Base-by-base conservation (phyloP, 2,113 vertebrate genomes). In the Bubalus kerabau region DNA sequence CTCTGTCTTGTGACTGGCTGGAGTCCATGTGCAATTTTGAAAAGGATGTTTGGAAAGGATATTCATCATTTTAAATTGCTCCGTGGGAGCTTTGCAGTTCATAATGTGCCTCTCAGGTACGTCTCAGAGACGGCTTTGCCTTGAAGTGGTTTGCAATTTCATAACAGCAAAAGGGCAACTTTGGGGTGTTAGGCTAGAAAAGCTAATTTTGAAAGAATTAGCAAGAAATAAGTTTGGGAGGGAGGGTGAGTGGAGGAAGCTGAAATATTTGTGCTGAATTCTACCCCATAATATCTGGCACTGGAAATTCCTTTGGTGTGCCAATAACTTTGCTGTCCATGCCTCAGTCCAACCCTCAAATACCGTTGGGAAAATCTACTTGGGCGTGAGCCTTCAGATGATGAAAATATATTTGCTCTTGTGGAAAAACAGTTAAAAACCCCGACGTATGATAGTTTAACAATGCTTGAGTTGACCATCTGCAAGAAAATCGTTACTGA, bases 41-140 rank as follows among this genome's bases (percentile, higher is more conserved):
- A 97, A 97, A 98, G 96, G 97, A 98, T 97, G 95, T 97, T 97
- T 97, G 97, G 88, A 98, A 98, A 98, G 95, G 96, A 97, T 97
- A 97, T 98, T 98, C 97, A 98, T 98, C 97, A 98, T 98, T 99
- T 98, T 97, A 97, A 98, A 98, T 98, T 98, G 97, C 97, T 98
- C 94, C 95, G 48, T 83, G 97, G 94, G 96, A 98, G 81, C 92
- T 91, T 91, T 15, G 2, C 91, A 95, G 96, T 95, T 97, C 36
- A 8, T 91, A 62, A 97, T 50, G 91, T 93, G 88, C 97, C 97
- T 88, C 1, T 0, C 90, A 97, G 95, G 96, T 93, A 83, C 78
- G 96, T 96, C 95, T 97, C 64, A 50, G 90, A 96, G 92, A 92
- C 26, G 54, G 40, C 71, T 32, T 97, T 96, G 96, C 91, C 95